A percentile compares a stretch with the other conserved stretches of the same genome.
Evolutionary conservation across 1,140 invertebrate species (phyloP).

Genomic region (Lordiphosa stackelbergi): DNA sequence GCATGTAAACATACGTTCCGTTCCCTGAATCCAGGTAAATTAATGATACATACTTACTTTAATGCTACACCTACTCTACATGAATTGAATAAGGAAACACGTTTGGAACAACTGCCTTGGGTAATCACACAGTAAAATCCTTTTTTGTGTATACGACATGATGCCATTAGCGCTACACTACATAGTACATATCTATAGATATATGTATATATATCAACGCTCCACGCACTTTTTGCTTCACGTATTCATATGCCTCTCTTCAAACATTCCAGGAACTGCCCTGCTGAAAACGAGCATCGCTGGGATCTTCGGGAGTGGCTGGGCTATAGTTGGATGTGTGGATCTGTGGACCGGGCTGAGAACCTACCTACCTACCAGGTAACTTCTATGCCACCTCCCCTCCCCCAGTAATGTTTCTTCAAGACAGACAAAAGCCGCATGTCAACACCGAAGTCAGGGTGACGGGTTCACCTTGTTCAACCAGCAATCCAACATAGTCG

Average conservation of each 20-base stretch:
- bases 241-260: background rate
- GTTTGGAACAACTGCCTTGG: background rate
- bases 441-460: slow-evolving; percentile 6
- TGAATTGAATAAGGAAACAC: slow-evolving; percentile 1
- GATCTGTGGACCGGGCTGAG: slow-evolving; percentile 3
- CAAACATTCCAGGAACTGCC: too few species aligned
- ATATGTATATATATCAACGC: background rate
- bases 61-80: slow-evolving; percentile 1
- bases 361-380: slow-evolving; percentile 48
- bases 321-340: slow-evolving; percentile 7
- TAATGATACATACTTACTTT: slow-evolving; percentile 1
- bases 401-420: slow-evolving; percentile 68
- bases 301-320: background rate
- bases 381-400: slow-evolving; percentile 61
- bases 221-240: background rate
- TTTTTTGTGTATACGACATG: slow-evolving; percentile 13
- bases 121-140: slow-evolving; percentile 1
- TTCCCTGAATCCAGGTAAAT: slow-evolving; percentile 19
- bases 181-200: slow-evolving; percentile 1
- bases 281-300: background rate
- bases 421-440: slow-evolving; percentile 46
- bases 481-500: background rate
- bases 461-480: background rate
- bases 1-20: slow-evolving; percentile 9
- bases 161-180: slow-evolving; percentile 6